Conservation (phyloP, 2,113 vertebrate genomes). For the Calonectris borealis region DNA sequence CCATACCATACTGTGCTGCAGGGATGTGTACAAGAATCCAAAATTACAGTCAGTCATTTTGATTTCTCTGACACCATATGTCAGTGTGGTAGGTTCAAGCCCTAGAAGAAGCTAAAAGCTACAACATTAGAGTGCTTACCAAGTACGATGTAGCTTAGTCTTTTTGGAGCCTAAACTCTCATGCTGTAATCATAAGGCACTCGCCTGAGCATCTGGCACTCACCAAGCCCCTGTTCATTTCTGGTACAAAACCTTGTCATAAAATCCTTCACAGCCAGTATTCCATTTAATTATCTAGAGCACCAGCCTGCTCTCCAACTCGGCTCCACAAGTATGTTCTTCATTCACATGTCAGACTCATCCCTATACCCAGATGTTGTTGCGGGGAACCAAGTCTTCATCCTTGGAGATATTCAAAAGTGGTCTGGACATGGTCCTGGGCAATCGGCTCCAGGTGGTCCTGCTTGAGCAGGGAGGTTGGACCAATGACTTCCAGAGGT, state of each 20-base stretch:
- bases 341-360: background rate
- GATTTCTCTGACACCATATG: background rate
- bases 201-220: background rate
- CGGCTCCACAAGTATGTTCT: background rate
- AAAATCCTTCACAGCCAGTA: background rate
- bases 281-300: background rate
- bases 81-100: background rate
- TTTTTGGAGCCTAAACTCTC: background rate
- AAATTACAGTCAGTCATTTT: slow-evolving; percentile 61
- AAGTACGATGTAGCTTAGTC: background rate
- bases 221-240: background rate
- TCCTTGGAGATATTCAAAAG: background rate
- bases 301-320: background rate
- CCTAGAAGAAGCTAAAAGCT: background rate
- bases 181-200: background rate
- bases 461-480: background rate
- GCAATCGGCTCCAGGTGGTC: background rate
- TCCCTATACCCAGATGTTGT: background rate
- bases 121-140: background rate
- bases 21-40: slow-evolving; percentile 65
- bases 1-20: slow-evolving; percentile 61
- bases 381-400: background rate
- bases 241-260: background rate
- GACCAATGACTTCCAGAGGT: background rate
- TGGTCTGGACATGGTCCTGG: background rate